Evolutionary conservation across 2,113 vertebrate species (phyloP), one percentile per base, ranked within the genome.

Genomic region (Pelodiscus sinensis): DNA sequence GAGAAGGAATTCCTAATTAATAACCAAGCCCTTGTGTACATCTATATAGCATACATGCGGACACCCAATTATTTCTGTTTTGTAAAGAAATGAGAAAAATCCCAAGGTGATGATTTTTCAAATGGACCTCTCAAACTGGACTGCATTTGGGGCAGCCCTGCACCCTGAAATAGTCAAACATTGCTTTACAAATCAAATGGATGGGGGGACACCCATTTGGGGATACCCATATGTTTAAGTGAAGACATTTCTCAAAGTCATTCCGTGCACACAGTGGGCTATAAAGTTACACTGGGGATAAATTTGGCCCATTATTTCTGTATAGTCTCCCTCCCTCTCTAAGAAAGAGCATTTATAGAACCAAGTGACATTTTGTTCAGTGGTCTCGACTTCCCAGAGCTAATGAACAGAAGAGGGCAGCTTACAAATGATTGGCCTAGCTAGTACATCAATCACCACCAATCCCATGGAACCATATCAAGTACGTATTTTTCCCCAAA

Each of bases 1-100:
- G 83, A 81, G 93, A 92, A 94, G 81, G 90, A 96, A 93, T 93
- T 96, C 92, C 90, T 94, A 89, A 92, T 55, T 79, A 62, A n/a
- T 31, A 78, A 65, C 6, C 80, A 82, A 94, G 87, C 90, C 79
- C 82, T 92, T 87, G 21, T 0, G 2, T 81, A 7, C 58, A 81
- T 90, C 83, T 92, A 44, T 94, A 25, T n/a, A 81, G 84, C 77
- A 6, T 79, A 78, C 85, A 89, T 92, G 86, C 79, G 80, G 55
- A 84, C 89, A 91, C 79, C 86, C 56, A 65, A 31, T 57, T 62
- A 77, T 58, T 88, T 86, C 12, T 51, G 31, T 50, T 82, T 50
- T 50, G 88, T 62, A 87, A 89, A 52, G n/a, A 84, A 62, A 24
- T 89, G 65, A 65, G 44, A 92, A 52, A 18, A 85, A 15, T 81